These are phyloP conservation scores for Lerema accius DNA, from an alignment of 1,140 invertebrate genomes.

Conservation along the genomic window DNA sequence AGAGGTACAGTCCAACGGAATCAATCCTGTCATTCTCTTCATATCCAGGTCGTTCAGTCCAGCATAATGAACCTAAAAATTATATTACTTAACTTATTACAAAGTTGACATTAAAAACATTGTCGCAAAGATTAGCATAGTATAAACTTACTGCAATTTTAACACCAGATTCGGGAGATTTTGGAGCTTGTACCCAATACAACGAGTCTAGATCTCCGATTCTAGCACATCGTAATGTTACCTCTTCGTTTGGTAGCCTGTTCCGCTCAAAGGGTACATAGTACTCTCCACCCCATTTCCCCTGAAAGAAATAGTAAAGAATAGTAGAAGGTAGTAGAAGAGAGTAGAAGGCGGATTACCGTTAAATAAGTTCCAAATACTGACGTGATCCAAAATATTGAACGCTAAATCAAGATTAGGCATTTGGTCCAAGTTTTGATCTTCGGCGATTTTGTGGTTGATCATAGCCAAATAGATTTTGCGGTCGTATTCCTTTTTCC, in stretches of 20 bases:
- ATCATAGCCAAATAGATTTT: conserved; percentile 47
- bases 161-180: conserved; percentile 4
- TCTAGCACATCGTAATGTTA: neutral
- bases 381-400: conserved; percentile 51
- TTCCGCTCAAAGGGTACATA: conserved; percentile 20
- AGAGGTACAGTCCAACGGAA: conserved; percentile 1
- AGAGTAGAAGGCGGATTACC: too few species aligned
- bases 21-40: conserved; percentile 22
- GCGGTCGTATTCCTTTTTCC: conserved; percentile 36
- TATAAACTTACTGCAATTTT: conserved; percentile 8
- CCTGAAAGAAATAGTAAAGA: conserved; percentile 29
- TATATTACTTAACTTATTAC: neutral
- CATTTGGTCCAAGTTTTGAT: conserved; percentile 39
- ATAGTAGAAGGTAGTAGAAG: too few species aligned
- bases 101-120: neutral
- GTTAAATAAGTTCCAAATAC: conserved; percentile 33
- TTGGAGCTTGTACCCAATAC: neutral
- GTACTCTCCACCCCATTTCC: conserved; percentile 40
- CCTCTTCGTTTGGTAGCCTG: neutral
- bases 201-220: conserved; percentile 8
- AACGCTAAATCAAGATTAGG: conserved; percentile 43
- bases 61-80: conserved; percentile 29
- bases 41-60: conserved; percentile 23
- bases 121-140: too few species aligned
- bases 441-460: conserved; percentile 37